phyloP scores from a whole-genome alignment of 2,113 vertebrate genomes.

The Crotalus viridis region DNA sequence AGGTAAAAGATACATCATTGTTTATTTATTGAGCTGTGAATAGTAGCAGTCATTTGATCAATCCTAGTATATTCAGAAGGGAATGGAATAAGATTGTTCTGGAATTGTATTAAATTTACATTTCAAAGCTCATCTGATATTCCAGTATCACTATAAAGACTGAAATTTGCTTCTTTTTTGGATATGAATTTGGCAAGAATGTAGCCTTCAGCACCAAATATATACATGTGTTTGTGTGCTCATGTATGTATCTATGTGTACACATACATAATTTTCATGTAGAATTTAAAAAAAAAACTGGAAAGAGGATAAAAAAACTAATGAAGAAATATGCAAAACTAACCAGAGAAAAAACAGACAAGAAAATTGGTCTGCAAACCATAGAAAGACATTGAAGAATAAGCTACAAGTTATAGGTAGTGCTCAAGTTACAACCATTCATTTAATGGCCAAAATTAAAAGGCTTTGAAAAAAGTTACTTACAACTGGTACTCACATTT shows the following conservation, averaged over 20 bases:
- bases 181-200: not conserved
- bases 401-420: not conserved
- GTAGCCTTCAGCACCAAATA: not conserved
- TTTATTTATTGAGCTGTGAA: not conserved
- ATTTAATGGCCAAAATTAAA: not conserved
- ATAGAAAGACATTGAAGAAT: not conserved
- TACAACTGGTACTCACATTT: not conserved
- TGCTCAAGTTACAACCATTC: not conserved
- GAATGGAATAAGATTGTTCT: not conserved
- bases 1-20: not conserved
- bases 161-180: not conserved
- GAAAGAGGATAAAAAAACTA: not conserved
- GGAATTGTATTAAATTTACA: not conserved
- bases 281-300: not conserved
- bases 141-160: not conserved
- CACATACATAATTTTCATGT: not conserved
- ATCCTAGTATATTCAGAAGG: not conserved
- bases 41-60: too few relatives aligned
- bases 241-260: not conserved
- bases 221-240: not conserved
- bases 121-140: not conserved
- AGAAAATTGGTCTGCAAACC: not conserved
- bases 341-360: not conserved
- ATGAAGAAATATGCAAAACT: not conserved
- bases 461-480: not conserved